phyloP scores from a whole-genome alignment of 1,140 invertebrate genomes.

The Orussus abietinus region DNA sequence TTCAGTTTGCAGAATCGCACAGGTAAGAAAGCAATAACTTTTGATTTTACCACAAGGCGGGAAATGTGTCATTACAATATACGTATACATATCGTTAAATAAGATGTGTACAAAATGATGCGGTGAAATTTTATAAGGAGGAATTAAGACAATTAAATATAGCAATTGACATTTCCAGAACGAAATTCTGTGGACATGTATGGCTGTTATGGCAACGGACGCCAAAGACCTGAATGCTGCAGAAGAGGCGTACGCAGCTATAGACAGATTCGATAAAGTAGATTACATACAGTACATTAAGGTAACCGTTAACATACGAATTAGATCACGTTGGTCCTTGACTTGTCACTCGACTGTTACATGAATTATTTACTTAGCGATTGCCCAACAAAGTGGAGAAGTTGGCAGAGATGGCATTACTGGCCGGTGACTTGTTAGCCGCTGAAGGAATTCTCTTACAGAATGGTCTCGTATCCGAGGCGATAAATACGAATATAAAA shows the following conservation, averaged over 20 bases:
- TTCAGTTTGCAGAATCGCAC: conserved; percentile 71
- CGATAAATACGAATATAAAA: conserved; percentile 76
- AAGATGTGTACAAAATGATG: too few species aligned
- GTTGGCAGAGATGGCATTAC: conserved; percentile 75
- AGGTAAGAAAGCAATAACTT: conserved; percentile 55
- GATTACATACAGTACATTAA: conserved; percentile 83
- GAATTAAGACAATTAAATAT: conserved; percentile 2
- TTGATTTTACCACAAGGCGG: too few species aligned
- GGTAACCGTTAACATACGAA: conserved; percentile 21
- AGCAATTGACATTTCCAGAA: conserved; percentile 54
- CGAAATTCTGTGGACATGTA: conserved; percentile 82
- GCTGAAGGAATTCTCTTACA: conserved; percentile 81
- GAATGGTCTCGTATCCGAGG: conserved; percentile 70
- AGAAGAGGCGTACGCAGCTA: conserved; percentile 90
- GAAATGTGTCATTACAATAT: too few species aligned
- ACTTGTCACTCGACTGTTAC: neutral
- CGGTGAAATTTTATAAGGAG: too few species aligned
- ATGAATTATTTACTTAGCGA: conserved; percentile 38
- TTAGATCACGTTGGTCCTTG: neutral
- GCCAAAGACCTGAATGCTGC: conserved; percentile 76
- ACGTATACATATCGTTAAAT: too few species aligned
- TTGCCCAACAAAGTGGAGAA: conserved; percentile 58
- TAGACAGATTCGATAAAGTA: conserved; percentile 88
- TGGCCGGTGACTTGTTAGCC: conserved; percentile 74
- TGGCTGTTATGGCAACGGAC: conserved; percentile 82